These are phyloP conservation scores for Melanchra persicariae DNA, from an alignment of 2,888 invertebrate species.

Conservation along the genomic window DNA sequence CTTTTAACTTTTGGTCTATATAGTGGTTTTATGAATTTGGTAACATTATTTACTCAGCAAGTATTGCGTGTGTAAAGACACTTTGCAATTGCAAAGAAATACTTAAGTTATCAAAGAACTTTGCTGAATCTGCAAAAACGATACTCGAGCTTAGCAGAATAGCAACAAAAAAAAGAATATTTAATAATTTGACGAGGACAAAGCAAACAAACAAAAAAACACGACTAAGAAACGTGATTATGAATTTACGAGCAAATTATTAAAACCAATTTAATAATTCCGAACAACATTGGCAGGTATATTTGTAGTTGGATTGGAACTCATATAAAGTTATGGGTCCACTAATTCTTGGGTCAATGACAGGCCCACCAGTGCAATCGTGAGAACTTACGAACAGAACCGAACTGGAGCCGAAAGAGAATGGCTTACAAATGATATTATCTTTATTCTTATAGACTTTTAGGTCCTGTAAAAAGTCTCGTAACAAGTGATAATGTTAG, in stretches of 20 bases:
- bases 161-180: not conserved
- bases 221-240: constrained; percentile 27
- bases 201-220: constrained; percentile 21
- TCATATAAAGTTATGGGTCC: constrained; percentile 55
- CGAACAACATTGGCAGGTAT: constrained; percentile 18
- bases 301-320: constrained; percentile 24
- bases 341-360: constrained; percentile 72
- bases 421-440: constrained; percentile 45
- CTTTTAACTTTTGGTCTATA: constrained; percentile 2
- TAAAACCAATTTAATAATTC: constrained; percentile 35
- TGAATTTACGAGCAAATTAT: constrained; percentile 26
- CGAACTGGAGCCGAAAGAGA: constrained; percentile 60
- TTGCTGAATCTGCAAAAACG: not conserved
- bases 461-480: constrained; percentile 23
- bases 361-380: constrained; percentile 65
- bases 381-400: constrained; percentile 63
- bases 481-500: constrained; percentile 36
- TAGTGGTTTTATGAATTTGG: constrained; percentile 14
- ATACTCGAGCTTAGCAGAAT: not conserved
- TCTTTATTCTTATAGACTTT: constrained; percentile 27
- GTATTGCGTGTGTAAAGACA: constrained; percentile 6
- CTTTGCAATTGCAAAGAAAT: constrained; percentile 26
- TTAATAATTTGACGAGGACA: constrained; percentile 12
- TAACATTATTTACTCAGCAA: constrained; percentile 12
- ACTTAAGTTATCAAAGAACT: constrained; percentile 12